Percentiles rank a stretch among this genome's conserved stretches.
Conservation (phyloP, 2,888 invertebrate genomes). For the Digitonthophagus gazella region DNA sequence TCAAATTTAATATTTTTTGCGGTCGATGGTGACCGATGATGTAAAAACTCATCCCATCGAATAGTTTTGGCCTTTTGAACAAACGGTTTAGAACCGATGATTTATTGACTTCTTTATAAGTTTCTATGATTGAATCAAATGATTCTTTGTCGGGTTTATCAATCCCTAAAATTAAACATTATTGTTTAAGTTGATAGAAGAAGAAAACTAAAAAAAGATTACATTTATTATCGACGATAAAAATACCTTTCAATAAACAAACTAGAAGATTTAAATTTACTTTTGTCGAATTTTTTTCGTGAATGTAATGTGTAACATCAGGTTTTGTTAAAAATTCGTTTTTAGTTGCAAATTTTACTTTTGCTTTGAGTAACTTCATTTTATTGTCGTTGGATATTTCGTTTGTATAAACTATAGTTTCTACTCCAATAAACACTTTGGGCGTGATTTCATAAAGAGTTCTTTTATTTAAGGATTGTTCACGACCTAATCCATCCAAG, state of each 20-base stretch:
- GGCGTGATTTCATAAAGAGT: slow-evolving; percentile 8
- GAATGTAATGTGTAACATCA: slow-evolving; percentile 39
- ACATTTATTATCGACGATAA: slow-evolving; percentile 39
- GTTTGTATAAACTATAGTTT: slow-evolving; percentile 21
- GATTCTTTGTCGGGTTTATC: slow-evolving; percentile 23
- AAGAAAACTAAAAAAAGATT: slow-evolving; percentile 17
- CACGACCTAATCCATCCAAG: slow-evolving; percentile 28
- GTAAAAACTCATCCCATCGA: slow-evolving; percentile 42
- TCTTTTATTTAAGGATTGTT: background rate
- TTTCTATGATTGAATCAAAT: slow-evolving; percentile 19
- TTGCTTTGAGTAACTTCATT: slow-evolving; percentile 30
- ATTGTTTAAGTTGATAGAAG: slow-evolving; percentile 1
- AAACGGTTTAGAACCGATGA: slow-evolving; percentile 38
- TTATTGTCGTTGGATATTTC: slow-evolving; percentile 26
- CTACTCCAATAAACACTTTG: slow-evolving; percentile 18
- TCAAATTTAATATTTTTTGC: slow-evolving; percentile 32
- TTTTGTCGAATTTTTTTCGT: slow-evolving; percentile 32
- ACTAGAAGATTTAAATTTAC: slow-evolving; percentile 37
- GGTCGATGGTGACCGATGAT: slow-evolving; percentile 33
- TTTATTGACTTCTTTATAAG: slow-evolving; percentile 18
- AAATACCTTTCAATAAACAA: slow-evolving; percentile 40
- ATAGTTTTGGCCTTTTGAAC: slow-evolving; percentile 41
- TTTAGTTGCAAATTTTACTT: slow-evolving; percentile 32
- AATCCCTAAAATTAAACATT: slow-evolving; percentile 30
- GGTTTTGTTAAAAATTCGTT: slow-evolving; percentile 35